A percentile compares a stretch with the other conserved stretches of the same genome.
Conservation (phyloP, 1,140 invertebrate species). For the Philopotamus ludificatus region DNA sequence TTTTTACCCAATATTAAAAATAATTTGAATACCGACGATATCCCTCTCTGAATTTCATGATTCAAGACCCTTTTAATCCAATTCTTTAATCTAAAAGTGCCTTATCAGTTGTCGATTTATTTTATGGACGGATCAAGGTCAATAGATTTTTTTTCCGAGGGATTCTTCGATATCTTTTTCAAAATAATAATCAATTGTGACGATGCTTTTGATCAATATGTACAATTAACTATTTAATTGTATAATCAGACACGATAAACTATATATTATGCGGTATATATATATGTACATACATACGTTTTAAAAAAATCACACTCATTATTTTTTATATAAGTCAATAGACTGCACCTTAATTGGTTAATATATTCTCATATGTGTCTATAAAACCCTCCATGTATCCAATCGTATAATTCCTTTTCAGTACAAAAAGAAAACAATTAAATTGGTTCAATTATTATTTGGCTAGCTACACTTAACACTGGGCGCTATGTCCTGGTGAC, state of each 20-base stretch:
- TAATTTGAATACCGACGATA: no score
- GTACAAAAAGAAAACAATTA: constrained; percentile 22
- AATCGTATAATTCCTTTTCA: constrained; percentile 21
- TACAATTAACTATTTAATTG: background rate
- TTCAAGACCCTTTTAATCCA: no score
- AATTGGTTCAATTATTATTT: constrained; percentile 35
- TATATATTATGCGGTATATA: constrained; percentile 10
- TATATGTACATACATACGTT: constrained; percentile 13
- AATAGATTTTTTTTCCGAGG: no score
- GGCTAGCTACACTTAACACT: constrained; percentile 35
- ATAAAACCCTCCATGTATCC: constrained; percentile 29
- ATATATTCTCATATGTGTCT: constrained; percentile 2
- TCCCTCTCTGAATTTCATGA: no score
- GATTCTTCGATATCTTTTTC: no score
- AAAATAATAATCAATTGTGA: no score
- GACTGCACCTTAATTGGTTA: constrained; percentile 4
- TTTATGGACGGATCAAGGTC: no score
- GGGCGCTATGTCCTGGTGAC: constrained; percentile 39
- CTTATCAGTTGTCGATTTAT: no score
- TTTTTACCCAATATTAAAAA: no score
- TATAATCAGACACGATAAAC: no score
- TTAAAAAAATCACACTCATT: constrained; percentile 14
- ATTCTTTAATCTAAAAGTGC: no score
- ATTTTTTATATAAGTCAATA: background rate
- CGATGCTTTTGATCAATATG: no score